These are phyloP conservation scores for Eristalinus aeneus DNA, from an alignment of 2,888 invertebrate species.

Conservation along the genomic window DNA sequence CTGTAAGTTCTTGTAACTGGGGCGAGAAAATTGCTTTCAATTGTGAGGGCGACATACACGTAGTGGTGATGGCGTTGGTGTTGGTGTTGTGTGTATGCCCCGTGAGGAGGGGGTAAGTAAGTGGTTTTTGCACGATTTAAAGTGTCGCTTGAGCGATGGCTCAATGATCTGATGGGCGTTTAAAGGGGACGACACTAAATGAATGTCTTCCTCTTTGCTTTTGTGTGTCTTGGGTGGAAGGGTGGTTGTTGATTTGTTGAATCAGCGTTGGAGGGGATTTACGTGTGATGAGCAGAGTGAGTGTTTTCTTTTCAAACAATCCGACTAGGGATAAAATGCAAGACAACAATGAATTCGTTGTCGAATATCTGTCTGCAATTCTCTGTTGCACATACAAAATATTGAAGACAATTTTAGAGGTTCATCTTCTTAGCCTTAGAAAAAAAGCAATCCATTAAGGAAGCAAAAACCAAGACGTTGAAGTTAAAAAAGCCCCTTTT, in stretches of 20 bases:
- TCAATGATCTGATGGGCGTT: not conserved
- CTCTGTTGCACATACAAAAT: too few relatives aligned
- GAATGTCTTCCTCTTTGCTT: not conserved
- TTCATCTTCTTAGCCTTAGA: too few relatives aligned
- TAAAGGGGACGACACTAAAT: not conserved
- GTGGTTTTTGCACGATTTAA: slow-evolving; percentile 67
- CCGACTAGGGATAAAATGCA: too few relatives aligned
- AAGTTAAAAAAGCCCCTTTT: too few relatives aligned
- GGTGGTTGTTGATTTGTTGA: not conserved
- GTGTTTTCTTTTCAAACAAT: too few relatives aligned
- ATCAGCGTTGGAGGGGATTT: not conserved
- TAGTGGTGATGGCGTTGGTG: not conserved
- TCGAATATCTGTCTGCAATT: too few relatives aligned
- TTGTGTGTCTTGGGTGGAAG: not conserved
- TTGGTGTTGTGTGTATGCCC: not conserved
- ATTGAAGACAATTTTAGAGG: too few relatives aligned
- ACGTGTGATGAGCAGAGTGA: not conserved
- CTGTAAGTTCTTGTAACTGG: slow-evolving; percentile 61
- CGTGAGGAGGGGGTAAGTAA: slow-evolving; percentile 40
- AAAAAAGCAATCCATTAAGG: too few relatives aligned
- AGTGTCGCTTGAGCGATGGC: slow-evolving; percentile 35
- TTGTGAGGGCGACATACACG: slow-evolving; percentile 54
- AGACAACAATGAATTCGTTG: too few relatives aligned
- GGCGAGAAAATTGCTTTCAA: slow-evolving; percentile 71
- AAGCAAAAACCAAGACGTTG: too few relatives aligned